Evolutionary conservation across 2,797 vertebrate species (phyloP).

Genomic region (Ambastaia sidthimunki): DNA sequence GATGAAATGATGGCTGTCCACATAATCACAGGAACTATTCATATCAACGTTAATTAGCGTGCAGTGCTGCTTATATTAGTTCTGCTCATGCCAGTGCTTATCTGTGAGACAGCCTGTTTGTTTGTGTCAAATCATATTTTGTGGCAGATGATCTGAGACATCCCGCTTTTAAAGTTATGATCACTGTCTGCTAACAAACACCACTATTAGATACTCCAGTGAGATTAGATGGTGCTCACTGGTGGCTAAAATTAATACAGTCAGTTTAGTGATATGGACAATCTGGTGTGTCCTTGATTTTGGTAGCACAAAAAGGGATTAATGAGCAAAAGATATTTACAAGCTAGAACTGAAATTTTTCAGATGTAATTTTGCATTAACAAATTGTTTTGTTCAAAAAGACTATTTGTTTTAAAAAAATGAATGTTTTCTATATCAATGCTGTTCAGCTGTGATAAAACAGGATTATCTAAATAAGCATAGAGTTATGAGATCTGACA

Average conservation of each 20-base stretch:
- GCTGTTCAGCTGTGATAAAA: not conserved
- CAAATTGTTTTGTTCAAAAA: not conserved
- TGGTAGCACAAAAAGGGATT: not conserved
- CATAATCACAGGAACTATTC: constrained; percentile 33
- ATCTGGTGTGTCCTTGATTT: not conserved
- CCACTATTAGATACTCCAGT: constrained; percentile 43
- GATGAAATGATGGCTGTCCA: constrained; percentile 19
- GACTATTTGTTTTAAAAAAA: not conserved
- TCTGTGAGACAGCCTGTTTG: constrained; percentile 40
- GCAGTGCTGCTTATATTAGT: constrained; percentile 40
- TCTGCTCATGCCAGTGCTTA: not conserved
- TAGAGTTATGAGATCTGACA: constrained; percentile 45
- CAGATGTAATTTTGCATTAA: constrained; percentile 9
- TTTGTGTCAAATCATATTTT: constrained; percentile 56
- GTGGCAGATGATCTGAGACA: constrained; percentile 47
- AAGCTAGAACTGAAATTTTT: not conserved
- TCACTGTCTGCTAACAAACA: constrained; percentile 52
- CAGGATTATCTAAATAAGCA: constrained; percentile 29
- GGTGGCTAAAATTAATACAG: constrained; percentile 28
- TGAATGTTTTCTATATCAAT: not conserved
- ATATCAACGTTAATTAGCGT: constrained; percentile 48
- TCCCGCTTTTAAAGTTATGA: constrained; percentile 41
- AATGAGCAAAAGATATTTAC: not conserved
- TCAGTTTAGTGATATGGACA: constrained; percentile 18
- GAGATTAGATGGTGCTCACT: constrained; percentile 22